Evolutionary conservation across 2,888 invertebrate genomes (phyloP).

Genomic region (Spodoptera picta): DNA sequence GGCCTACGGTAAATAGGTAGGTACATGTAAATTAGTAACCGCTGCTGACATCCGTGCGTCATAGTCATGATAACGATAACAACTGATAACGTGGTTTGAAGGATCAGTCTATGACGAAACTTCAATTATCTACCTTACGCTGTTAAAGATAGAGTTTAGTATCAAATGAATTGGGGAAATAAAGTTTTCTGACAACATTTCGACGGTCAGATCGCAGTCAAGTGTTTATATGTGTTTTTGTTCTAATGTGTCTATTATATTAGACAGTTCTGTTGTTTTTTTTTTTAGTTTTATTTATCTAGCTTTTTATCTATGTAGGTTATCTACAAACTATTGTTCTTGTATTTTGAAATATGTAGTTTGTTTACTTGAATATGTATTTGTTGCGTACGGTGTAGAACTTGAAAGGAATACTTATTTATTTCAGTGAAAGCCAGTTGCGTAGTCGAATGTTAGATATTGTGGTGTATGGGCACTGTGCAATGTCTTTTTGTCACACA

Average conservation of each 20-base stretch:
- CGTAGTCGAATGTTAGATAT: too few relatives aligned
- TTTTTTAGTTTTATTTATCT: slow-evolving; percentile 32
- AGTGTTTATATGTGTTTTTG: slow-evolving; percentile 19
- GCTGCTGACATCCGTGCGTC: slow-evolving; percentile 68
- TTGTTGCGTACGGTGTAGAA: too few relatives aligned
- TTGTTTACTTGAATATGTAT: not conserved
- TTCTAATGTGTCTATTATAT: slow-evolving; percentile 26
- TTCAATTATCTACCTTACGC: slow-evolving; percentile 8
- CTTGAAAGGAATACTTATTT: too few relatives aligned
- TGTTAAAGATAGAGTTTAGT: not conserved
- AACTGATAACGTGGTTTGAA: slow-evolving; percentile 61
- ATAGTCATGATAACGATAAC: slow-evolving; percentile 68
- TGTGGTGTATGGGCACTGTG: too few relatives aligned
- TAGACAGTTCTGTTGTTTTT: slow-evolving; percentile 7
- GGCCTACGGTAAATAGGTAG: slow-evolving; percentile 57
- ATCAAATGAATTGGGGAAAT: not conserved
- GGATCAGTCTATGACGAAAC: slow-evolving; percentile 42
- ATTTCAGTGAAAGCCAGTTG: too few relatives aligned
- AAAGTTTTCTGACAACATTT: slow-evolving; percentile 22
- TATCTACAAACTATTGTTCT: slow-evolving; percentile 26
- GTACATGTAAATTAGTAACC: slow-evolving; percentile 62
- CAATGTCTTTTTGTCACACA: too few relatives aligned
- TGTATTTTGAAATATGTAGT: not conserved
- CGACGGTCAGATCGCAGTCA: slow-evolving; percentile 4
- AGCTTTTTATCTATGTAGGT: slow-evolving; percentile 43